These are phyloP conservation scores for Drosophila simulans DNA, from an alignment of 1,140 invertebrate genomes.

Conservation along the genomic window DNA sequence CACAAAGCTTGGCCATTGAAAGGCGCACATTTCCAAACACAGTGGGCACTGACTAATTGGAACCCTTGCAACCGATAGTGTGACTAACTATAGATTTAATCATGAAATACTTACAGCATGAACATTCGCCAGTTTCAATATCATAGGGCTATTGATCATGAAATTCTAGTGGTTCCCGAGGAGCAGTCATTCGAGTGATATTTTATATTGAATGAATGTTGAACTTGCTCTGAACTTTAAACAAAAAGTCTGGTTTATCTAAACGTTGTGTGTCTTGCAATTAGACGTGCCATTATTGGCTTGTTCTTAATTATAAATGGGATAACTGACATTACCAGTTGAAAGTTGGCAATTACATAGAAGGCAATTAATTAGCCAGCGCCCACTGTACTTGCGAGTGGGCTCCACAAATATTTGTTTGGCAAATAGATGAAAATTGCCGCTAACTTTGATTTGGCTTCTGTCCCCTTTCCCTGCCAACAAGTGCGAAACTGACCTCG, in stretches of 20 bases:
- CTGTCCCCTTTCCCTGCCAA: not conserved
- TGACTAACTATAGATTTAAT: not conserved
- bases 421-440: conserved; percentile 72
- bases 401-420: conserved; percentile 27
- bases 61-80: too few species aligned
- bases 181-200: too few species aligned
- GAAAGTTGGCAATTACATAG: not conserved
- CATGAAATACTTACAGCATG: too few species aligned
- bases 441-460: conserved; percentile 41
- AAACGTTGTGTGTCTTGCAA: too few species aligned
- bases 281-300: too few species aligned
- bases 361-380: not conserved
- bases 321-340: not conserved
- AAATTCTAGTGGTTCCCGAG: too few species aligned
- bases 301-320: not conserved
- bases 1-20: conserved; percentile 50
- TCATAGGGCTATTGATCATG: too few species aligned
- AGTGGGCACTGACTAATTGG: conserved; percentile 4
- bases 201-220: too few species aligned
- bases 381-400: conserved; percentile 10
- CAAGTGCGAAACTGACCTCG: conserved; percentile 39
- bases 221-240: too few species aligned
- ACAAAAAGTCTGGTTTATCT: too few species aligned
- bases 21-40: conserved; percentile 24
- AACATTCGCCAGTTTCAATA: too few species aligned